Evolutionary conservation across 2,797 vertebrate genomes (phyloP).

Genomic region (Anguilla obscura): DNA sequence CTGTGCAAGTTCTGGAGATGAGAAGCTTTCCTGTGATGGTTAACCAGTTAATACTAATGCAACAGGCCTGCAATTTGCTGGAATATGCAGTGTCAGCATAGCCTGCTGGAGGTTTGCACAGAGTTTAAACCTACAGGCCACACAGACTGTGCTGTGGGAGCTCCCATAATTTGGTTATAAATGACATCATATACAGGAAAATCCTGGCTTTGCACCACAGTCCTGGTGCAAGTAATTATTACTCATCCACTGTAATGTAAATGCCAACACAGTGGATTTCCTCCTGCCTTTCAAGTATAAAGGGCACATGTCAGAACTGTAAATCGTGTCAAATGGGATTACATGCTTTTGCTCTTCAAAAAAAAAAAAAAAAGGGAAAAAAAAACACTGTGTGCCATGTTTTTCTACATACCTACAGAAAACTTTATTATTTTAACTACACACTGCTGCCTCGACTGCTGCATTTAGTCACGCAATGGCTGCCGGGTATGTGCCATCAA

Average conservation of each 20-base stretch:
- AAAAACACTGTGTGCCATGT: slow-evolving; percentile 33
- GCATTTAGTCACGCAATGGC: slow-evolving; percentile 33
- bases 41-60: background rate
- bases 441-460: slow-evolving; percentile 44
- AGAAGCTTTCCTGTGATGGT: background rate
- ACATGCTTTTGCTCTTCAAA: slow-evolving; percentile 53
- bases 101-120: background rate
- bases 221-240: slow-evolving; percentile 59
- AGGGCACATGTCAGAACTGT: slow-evolving; percentile 57
- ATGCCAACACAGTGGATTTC: slow-evolving; percentile 61
- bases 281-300: slow-evolving; percentile 63
- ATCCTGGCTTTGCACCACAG: slow-evolving; percentile 41
- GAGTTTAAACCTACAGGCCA: slow-evolving; percentile 16
- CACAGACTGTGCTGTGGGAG: slow-evolving; percentile 35
- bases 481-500: slow-evolving; percentile 36
- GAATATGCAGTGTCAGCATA: background rate
- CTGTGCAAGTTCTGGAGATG: background rate
- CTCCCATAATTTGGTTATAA: slow-evolving; percentile 53
- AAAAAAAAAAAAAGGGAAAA: slow-evolving; percentile 17
- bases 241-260: slow-evolving; percentile 57
- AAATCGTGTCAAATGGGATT: slow-evolving; percentile 69
- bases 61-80: background rate
- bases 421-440: slow-evolving; percentile 38
- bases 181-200: slow-evolving; percentile 51
- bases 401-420: slow-evolving; percentile 50